phyloP scores from a whole-genome alignment of 2,888 invertebrate genomes.

The Noctua janthe region DNA sequence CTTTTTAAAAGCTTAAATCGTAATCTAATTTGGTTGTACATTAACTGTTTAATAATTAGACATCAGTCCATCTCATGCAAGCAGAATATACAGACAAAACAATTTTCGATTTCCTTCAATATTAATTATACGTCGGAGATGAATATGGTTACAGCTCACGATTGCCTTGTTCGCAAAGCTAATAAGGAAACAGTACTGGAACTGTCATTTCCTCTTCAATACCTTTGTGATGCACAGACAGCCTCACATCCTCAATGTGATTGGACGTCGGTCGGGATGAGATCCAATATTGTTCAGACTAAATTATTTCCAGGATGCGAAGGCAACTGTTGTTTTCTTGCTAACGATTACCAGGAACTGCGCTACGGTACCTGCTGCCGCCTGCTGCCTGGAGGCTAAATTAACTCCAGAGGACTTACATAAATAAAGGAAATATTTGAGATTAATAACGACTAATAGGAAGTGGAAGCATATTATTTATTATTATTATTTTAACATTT shows the following conservation, averaged over 20 bases:
- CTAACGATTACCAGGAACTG: neutral
- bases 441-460: neutral
- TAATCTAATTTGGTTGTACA: neutral
- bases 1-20: neutral
- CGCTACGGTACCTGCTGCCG: no score
- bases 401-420: neutral
- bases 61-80: slow-evolving; percentile 9
- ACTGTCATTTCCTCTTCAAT: slow-evolving; percentile 56
- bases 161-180: slow-evolving; percentile 41
- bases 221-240: slow-evolving; percentile 39
- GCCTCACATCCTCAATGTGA: slow-evolving; percentile 41
- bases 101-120: slow-evolving; percentile 44
- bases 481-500: no score
- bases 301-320: slow-evolving; percentile 27
- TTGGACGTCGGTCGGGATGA: slow-evolving; percentile 18
- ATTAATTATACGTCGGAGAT: slow-evolving; percentile 41
- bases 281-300: slow-evolving; percentile 35
- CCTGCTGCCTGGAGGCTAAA: neutral
- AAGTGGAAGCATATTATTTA: neutral
- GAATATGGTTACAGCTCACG: slow-evolving; percentile 40
- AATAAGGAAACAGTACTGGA: slow-evolving; percentile 60
- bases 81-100: slow-evolving; percentile 1
- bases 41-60: neutral
- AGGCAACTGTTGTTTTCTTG: neutral
- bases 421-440: neutral